Conservation (phyloP, 2,888 invertebrate species). For the Sycophila texana region DNA sequence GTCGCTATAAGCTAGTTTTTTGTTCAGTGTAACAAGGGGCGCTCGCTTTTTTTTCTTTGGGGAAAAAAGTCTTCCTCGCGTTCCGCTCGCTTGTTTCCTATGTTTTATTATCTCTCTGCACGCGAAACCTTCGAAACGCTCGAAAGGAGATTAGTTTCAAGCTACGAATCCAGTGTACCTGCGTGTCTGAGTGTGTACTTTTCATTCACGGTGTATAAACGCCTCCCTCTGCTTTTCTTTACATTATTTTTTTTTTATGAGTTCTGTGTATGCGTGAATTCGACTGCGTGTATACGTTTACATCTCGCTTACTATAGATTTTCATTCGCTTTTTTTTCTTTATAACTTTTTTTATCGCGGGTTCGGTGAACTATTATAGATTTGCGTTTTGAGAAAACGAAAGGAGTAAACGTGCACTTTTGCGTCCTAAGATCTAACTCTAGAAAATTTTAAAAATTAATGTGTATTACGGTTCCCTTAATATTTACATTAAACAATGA, state of each 20-base stretch:
- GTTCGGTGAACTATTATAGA: not conserved
- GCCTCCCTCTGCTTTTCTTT: constrained; percentile 15
- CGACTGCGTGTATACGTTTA: constrained; percentile 11
- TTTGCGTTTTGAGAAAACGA: constrained; percentile 2
- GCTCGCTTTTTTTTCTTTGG: not conserved
- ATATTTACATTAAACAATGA: constrained; percentile 45
- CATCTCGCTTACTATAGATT: not conserved
- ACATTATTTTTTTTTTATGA: constrained; percentile 23
- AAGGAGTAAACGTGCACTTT: constrained; percentile 23
- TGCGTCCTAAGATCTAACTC: constrained; percentile 5
- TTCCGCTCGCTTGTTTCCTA: constrained; percentile 9
- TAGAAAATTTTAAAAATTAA: constrained; percentile 35
- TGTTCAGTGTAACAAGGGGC: constrained; percentile 60
- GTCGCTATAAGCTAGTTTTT: constrained; percentile 64
- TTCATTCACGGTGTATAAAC: no score
- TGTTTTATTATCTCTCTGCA: constrained; percentile 2
- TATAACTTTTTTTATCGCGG: not conserved
- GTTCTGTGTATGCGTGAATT: constrained; percentile 11
- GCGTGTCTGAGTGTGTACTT: constrained; percentile 24
- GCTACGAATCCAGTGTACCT: constrained; percentile 30
- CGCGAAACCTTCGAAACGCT: constrained; percentile 31
- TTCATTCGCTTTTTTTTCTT: not conserved
- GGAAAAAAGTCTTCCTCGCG: constrained; percentile 9
- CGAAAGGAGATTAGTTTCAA: constrained; percentile 29
- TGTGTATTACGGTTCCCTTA: constrained; percentile 3